Evolutionary conservation across 2,113 vertebrate species (phyloP), one percentile per base, ranked within the genome.

Genomic region (Reinhardtius hippoglossoides): DNA sequence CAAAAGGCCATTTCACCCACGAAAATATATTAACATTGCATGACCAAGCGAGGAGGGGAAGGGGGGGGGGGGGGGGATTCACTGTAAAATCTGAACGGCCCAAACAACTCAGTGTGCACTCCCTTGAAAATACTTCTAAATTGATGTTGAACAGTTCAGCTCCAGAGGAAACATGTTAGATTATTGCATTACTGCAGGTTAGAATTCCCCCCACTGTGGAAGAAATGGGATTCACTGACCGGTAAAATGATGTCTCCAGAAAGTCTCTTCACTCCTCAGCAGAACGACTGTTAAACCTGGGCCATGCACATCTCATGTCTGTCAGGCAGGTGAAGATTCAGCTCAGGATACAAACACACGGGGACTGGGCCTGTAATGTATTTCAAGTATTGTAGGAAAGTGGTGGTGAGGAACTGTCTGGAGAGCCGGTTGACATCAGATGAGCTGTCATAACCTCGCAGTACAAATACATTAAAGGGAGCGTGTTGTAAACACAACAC

Each of bases 201-300:
- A 78, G 54, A 75, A 78, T 76, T 68, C 46, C 55, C 55, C 14
- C 35, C 14, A 57, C 54, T 27, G 66, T 26, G 76, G 52, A 86
- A 72, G 77, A 85, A 73, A 81, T 76, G 59, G 76, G 67, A 85
- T 81, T 89, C 77, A 88, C 71, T 89, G 87, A 87, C 77, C 42
- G 60, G 82, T 87, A 74, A 88, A 89, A 87, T 78, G 15, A 86
- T 80, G 67, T 84, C 87, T 89, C 72, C 60, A 66, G 52, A 76
- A 91, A 81, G 78, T 59, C 46, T 50, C 46, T 16, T 20, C 46
- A 16, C 46, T 50, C 15, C 27, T 42, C 24, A 71, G 68, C 61
- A 46, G 67, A 70, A 20, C 14, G 31, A 60, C 72, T 37, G 74
- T 85, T 86, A 86, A 81, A 81, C 13, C 56, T 59, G 50, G 73